Evolutionary conservation across 1,140 invertebrate species (phyloP), one percentile per base, ranked within the genome.

Genomic region (Atta colombica): DNA sequence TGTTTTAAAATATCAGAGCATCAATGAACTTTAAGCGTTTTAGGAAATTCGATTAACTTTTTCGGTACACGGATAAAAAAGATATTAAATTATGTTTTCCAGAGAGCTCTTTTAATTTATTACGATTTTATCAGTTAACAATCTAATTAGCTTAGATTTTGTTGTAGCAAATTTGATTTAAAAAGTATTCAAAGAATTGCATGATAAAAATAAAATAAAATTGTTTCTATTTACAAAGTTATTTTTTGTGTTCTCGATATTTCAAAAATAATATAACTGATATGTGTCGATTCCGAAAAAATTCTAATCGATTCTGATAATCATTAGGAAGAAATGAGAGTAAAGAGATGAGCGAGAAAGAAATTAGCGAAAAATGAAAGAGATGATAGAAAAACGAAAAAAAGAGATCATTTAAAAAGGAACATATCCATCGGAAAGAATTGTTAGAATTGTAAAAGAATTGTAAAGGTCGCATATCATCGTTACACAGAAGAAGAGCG

Each of bases 401-500:
- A 28, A 65, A 8, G n/a, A 28, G n/a, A 28, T 0, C 31, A 21
- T 25, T 14, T 18, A 12, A 58, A 71, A 28, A 39, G 16, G 31
- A 81, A 60, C 31, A 16, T 31, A 53, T 21, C 21, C 21, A 51
- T 31, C 39, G 77, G n/a, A 80, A 51, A 14, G 51, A 25, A 25
- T 25, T 25, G 25, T 25, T 25, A 68, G 10, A 53, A 49, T 21
- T 16, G 16, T 35, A 35, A 35, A 31, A 87, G 45, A 75, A 39
- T 7, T 21, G 21, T 21, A 21, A 21, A 21, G 53, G 35, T n/a
- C 53, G 65, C 45, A 58, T 82, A 45, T 90, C 89, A 90, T 87
- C 75, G 77, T 77, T 88, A 88, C 60, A 53, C 21, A 55, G 63
- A 82, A 82, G 6, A 35, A 39, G 75, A 78, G 72, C 65, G 21